Evolutionary conservation across 2,888 invertebrate species (phyloP), one percentile per base, ranked within the genome.

Genomic region (Hypomecis punctinalis): DNA sequence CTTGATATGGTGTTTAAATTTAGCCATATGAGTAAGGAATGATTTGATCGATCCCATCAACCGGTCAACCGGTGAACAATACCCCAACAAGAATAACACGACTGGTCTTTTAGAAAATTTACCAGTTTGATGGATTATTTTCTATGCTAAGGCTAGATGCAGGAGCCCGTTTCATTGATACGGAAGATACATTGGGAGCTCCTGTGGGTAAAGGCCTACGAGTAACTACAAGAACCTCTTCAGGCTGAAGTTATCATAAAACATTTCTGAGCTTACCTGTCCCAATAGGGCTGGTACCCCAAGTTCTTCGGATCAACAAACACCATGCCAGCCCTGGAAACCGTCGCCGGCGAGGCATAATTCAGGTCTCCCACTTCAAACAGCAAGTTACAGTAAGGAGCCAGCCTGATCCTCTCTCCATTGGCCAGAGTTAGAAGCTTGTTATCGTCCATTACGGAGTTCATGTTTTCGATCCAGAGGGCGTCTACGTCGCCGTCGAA

Each of bases 391-490:
- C 97, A 97, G 85, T 97, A 95, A 66, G 95, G 95, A 78, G 96
- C 96, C 63, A 98, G 91, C 66, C 97, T 94, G 69, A 98, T 97
- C 68, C 98, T 94, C 89, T 98, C 97, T 61, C 98, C 98, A 84
- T 98, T 98, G 5, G 98, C 97, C 64, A 98, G 91, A 0, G 98
- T 98, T 61, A 98, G 90, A 47, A 98, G 90, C 80, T 96, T 97
- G 83, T 98, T 98, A 86, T 98, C 98, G 81, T 98, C 98, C 98
- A 98, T 98, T 1, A 98, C 98, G 0, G 98, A 98, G 91, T 98
- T 98, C 98, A 98, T 98, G 89, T 98, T 98, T 89, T 98, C 98
- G 71, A 98, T 97, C 98, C 98, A 98, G 46, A 98, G 93, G 0
- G 98, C 97, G 91, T 98, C 98, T 3, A 98, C 98, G 82, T 98